Evolutionary conservation across 1,140 invertebrate genomes (phyloP), one percentile per base, ranked within the genome.

Genomic region (Aphis craccivora): DNA sequence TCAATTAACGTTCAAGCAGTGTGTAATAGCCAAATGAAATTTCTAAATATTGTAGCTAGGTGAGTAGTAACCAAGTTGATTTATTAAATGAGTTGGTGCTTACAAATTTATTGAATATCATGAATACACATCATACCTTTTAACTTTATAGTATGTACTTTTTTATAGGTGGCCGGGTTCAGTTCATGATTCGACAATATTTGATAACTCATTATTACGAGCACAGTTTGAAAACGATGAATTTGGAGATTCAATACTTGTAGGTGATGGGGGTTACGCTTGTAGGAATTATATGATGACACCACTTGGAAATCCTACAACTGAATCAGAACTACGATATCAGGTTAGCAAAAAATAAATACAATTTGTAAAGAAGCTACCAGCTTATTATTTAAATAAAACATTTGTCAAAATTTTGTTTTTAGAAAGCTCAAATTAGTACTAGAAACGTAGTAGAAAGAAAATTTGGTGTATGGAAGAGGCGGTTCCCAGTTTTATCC

Each of bases 1-100:
- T 83, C 22, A 8, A 83, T 83, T 22, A 83, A 83, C 40, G 37
- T 43, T 0, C 37, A 83, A 83, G 81, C 23, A 83, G 81, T 83
- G 18, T 83, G 81, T 40, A 83, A 83, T 40, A 83, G 37, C 37
- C 18, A 40, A 8, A 23, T 83, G 8, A 20, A 83, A 83, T 83
- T 83, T 83, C 22, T 83, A 83, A 83, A 83, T 83, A 83, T 83
- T 83, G 81, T 83, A 83, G 81, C 81, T 83, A 40, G 81, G 76
- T 35, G 53, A 55, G 53, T 55, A 55, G 53, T 55, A 81, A 37
- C 18, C 5, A 81, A 20, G 18, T 35, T 20, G n/a, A 37, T 20
- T 40, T 43, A 37, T 55, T 5, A 22, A 30, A 83, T 83, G 2
- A 40, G 7, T 83, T 7, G 25, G 37, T 23, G 22, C 20, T 23